Evolutionary conservation across 1,140 invertebrate genomes (phyloP).

Genomic region (Lasioglossum albipes): DNA sequence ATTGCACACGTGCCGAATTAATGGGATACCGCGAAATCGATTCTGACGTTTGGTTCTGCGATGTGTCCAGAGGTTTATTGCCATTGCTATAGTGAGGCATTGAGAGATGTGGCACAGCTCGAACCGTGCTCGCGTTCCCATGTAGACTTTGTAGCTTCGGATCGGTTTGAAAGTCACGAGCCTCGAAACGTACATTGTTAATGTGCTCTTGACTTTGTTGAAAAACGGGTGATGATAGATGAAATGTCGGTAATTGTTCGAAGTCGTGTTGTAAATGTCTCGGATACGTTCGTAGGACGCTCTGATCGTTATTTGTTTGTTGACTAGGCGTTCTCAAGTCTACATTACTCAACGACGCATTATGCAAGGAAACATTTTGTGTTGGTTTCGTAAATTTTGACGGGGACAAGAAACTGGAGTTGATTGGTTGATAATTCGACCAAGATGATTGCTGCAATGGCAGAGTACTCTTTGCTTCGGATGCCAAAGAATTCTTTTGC

Average conservation of each 20-base stretch:
- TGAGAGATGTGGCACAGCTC: neutral
- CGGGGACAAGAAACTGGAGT: neutral
- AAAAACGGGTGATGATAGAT: too few species aligned
- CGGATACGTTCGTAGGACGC: neutral
- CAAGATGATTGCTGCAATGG: neutral
- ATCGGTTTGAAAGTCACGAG: neutral
- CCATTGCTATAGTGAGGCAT: neutral
- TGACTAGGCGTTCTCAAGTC: neutral
- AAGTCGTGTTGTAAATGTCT: neutral
- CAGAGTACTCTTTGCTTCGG: slow-evolving; percentile 7
- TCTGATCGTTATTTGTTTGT: neutral
- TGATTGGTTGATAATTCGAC: slow-evolving; percentile 3
- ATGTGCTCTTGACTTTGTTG: neutral
- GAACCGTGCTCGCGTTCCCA: neutral
- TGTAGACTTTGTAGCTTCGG: neutral
- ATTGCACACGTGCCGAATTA: neutral
- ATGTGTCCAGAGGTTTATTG: neutral
- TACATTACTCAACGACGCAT: too few species aligned
- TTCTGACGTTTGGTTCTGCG: neutral
- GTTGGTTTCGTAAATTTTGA: too few species aligned
- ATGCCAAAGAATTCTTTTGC: neutral
- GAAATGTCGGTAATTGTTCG: neutral
- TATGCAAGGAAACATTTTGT: too few species aligned
- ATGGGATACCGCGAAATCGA: neutral
- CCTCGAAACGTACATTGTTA: too few species aligned